These are phyloP conservation scores for Petrolisthes cinctipes DNA, from an alignment of 2,888 invertebrate genomes.

Conservation along the genomic window DNA sequence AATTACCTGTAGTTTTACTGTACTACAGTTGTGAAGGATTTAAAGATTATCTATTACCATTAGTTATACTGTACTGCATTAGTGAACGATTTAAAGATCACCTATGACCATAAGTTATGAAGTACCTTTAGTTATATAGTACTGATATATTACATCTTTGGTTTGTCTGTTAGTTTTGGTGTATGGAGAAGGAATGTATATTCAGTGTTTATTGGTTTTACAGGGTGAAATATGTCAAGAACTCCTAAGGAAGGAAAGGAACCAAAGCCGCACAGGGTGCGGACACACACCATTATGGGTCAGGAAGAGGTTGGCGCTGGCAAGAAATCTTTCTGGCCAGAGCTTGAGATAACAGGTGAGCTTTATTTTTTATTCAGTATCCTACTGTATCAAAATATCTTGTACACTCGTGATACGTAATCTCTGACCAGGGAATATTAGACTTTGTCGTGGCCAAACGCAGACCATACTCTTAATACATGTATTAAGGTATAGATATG, in stretches of 20 bases:
- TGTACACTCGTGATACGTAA: neutral
- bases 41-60: too few relatives aligned
- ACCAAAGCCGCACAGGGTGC: conserved; percentile 56
- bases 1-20: too few relatives aligned
- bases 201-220: neutral
- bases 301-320: conserved; percentile 77
- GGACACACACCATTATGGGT: conserved; percentile 60
- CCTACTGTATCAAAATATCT: neutral
- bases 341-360: conserved; percentile 85
- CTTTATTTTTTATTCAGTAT: neutral
- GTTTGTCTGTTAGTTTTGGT: too few relatives aligned
- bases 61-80: too few relatives aligned
- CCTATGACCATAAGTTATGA: too few relatives aligned
- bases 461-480: neutral
- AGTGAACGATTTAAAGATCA: too few relatives aligned
- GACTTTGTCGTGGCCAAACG: too few relatives aligned
- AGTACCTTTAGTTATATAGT: too few relatives aligned
- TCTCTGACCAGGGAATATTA: neutral
- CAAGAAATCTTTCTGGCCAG: conserved; percentile 92
- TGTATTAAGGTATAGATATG: too few relatives aligned
- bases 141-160: too few relatives aligned
- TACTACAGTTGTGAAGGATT: too few relatives aligned
- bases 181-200: neutral
- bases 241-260: conserved; percentile 61
- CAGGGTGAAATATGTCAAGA: conserved; percentile 61